Evolutionary conservation across 2,888 invertebrate genomes (phyloP), one percentile per base, ranked within the genome.

Genomic region (Dryobotodes eremita): DNA sequence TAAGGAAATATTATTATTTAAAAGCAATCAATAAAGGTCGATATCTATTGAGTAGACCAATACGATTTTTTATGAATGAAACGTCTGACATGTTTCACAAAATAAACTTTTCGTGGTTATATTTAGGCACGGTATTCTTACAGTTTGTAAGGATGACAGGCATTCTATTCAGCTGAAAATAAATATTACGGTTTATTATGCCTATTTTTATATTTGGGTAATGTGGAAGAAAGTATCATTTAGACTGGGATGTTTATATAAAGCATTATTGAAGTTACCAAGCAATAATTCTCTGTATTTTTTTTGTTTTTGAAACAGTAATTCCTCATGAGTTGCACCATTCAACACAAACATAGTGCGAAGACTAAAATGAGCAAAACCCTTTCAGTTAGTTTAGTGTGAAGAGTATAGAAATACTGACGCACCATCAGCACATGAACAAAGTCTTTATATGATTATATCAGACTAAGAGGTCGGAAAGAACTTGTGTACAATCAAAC

Each of bases 161-260:
- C 65, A 1, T 55, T 13, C 15, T 8, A 46, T 84, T 78, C 23
- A 26, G 50, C 50, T 36, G 15, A 53, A 80, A 69, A 80, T 83
- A 78, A 15, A 57, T 23, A 23, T 8, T 17, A 61, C 31, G 17
- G 31, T 68, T 62, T 64, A 26, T 62, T 64, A 26, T 4, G 23
- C 42, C 11, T 17, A 70, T 31, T 31, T 71, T 0, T 84, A 70
- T 65, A 55, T 66, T 59, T n/a, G 11, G n/a, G n/a, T n/a, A n/a
- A n/a, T n/a, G n/a, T n/a, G n/a, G 17, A 23, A 48, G 13, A 26
- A 55, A 17, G 15, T 64, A 31, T 20, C 2, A 20, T 57, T 55
- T 15, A 10, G 11, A 50, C 20, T 6, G 2, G 2, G 1, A 1
- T 61, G 70, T 26, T 59, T n/a, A 2, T 42, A 15, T 17, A 15